Evolutionary conservation across 1,140 invertebrate species (phyloP).

Genomic region (Pogonomyrmex barbatus): DNA sequence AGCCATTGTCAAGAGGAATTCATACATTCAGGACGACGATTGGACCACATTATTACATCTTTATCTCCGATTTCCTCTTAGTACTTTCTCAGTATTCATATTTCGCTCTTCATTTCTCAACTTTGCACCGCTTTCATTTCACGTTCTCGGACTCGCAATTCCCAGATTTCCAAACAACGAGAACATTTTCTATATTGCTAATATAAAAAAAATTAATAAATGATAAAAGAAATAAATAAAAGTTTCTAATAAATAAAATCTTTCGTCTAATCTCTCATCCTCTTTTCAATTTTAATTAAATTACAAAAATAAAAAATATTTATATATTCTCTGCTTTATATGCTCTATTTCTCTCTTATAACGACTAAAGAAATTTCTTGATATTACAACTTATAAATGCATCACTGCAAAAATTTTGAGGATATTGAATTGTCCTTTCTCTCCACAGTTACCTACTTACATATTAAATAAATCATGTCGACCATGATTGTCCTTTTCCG

Average conservation of each 20-base stretch:
- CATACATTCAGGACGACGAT: conserved; percentile 34
- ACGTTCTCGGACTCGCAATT: neutral
- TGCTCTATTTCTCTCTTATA: too few species aligned
- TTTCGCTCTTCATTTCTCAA: conserved; percentile 42
- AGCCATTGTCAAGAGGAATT: conserved; percentile 1
- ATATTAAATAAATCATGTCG: conserved; percentile 29
- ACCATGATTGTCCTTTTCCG: conserved; percentile 26
- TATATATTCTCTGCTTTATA: neutral
- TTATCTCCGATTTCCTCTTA: conserved; percentile 51
- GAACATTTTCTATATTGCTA: neutral
- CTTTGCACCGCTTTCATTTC: conserved; percentile 43
- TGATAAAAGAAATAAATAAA: neutral
- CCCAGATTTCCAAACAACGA: neutral
- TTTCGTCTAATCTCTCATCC: neutral
- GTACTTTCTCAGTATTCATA: conserved; percentile 52
- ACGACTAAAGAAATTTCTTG: neutral
- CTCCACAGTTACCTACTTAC: neutral
- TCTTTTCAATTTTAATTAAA: neutral
- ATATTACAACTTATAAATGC: neutral
- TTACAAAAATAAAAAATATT: neutral
- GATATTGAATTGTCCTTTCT: neutral
- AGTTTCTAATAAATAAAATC: neutral
- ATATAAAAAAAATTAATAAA: neutral
- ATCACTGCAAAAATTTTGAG: neutral
- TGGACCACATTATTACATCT: conserved; percentile 31